Percentiles rank a stretch among this genome's conserved stretches.
Evolutionary conservation across 2,888 invertebrate species (phyloP).

Genomic region (Hanleya hanleyi): DNA sequence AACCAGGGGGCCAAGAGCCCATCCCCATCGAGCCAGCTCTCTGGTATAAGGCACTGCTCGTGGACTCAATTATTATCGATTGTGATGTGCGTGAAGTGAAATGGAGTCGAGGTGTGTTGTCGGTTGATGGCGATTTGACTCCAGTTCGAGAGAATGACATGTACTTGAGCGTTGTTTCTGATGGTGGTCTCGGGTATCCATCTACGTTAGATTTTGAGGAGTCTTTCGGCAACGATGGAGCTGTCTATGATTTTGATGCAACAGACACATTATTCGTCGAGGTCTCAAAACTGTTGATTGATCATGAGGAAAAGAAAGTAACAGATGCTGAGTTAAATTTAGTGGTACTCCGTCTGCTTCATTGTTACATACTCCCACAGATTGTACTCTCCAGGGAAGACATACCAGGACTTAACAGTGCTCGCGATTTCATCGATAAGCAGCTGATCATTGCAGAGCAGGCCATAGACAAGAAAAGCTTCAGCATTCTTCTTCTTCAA

Average conservation of each 20-base stretch:
- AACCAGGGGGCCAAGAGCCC: not conserved
- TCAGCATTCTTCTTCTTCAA: conserved; percentile 45
- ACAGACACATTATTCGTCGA: conserved; percentile 61
- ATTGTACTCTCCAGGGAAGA: conserved; percentile 51
- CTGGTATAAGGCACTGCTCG: conserved; percentile 64
- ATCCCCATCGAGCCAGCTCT: conserved; percentile 57
- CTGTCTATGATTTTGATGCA: conserved; percentile 57
- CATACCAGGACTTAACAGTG: conserved; percentile 36
- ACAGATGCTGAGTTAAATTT: conserved; percentile 25
- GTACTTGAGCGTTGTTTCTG: not conserved
- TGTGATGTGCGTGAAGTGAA: conserved; percentile 50
- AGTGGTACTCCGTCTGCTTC: conserved; percentile 50
- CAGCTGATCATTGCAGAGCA: conserved; percentile 39
- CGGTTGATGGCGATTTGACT: not conserved
- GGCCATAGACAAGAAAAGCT: conserved; percentile 47
- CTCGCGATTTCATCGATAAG: conserved; percentile 34
- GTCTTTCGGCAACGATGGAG: conserved; percentile 37
- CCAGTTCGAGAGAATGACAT: not conserved
- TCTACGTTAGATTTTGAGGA: not conserved
- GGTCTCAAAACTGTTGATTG: conserved; percentile 33
- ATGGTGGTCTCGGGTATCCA: not conserved
- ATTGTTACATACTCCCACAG: conserved; percentile 61
- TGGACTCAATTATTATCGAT: conserved; percentile 62
- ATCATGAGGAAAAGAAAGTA: conserved; percentile 19
- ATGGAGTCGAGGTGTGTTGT: conserved; percentile 34